These are phyloP conservation scores for Oppia nitens DNA, from an alignment of 1,140 invertebrate species.

Conservation along the genomic window DNA sequence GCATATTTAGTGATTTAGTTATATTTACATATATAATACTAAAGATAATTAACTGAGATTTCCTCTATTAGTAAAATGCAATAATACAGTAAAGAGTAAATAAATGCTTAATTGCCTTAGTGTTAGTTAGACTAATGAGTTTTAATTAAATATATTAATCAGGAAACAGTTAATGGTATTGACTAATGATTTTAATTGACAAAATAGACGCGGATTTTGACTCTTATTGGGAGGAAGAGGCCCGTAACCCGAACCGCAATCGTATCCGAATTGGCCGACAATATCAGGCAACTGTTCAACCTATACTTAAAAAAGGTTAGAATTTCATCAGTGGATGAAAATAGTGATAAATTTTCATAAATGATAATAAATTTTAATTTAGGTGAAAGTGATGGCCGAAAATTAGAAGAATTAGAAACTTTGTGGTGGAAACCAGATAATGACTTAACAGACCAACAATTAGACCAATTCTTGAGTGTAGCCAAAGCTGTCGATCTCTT, in stretches of 20 bases:
- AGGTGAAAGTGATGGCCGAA: slow-evolving; percentile 23
- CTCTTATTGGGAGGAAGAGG: slow-evolving; percentile 25
- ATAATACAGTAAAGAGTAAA: too few species aligned
- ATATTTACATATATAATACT: too few species aligned
- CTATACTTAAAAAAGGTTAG: slow-evolving; percentile 22
- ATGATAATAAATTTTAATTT: background rate
- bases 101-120: background rate
- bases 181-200: slow-evolving; percentile 11
- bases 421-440: slow-evolving; percentile 22
- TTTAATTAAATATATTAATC: too few species aligned
- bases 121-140: background rate
- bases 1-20: too few species aligned
- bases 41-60: too few species aligned
- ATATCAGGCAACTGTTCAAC: slow-evolving; percentile 23
- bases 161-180: background rate
- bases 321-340: too few species aligned
- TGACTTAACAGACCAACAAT: slow-evolving; percentile 19
- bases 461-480: slow-evolving; percentile 23
- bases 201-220: slow-evolving; percentile 24
- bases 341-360: too few species aligned
- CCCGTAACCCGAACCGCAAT: slow-evolving; percentile 24
- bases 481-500: slow-evolving; percentile 20
- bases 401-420: slow-evolving; percentile 24
- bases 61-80: background rate
- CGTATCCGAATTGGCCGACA: slow-evolving; percentile 25